These are phyloP conservation scores for Gisinianus flammeolus DNA, from an alignment of 2,888 invertebrate species.

Conservation along the genomic window DNA sequence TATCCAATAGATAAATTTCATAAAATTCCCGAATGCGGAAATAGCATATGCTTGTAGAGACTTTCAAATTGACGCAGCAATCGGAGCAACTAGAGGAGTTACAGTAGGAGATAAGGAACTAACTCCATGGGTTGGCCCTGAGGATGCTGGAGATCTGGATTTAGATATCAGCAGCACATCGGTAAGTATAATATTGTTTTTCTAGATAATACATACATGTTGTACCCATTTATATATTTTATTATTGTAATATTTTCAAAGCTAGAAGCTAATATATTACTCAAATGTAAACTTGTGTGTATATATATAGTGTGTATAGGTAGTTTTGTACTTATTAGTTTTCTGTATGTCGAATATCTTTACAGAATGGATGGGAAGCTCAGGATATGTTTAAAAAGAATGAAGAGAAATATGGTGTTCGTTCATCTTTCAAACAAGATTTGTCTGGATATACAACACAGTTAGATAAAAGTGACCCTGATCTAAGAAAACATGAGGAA, in stretches of 20 bases:
- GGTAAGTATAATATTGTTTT: background rate
- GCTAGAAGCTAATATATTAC: too few relatives aligned
- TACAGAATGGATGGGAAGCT: slow-evolving; percentile 90
- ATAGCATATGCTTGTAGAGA: slow-evolving; percentile 56
- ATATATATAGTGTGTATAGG: background rate
- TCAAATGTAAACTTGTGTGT: too few relatives aligned
- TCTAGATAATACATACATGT: background rate
- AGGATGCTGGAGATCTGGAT: slow-evolving; percentile 46
- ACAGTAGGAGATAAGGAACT: slow-evolving; percentile 76
- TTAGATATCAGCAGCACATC: slow-evolving; percentile 64
- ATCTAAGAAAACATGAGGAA: slow-evolving; percentile 80
- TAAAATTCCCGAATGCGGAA: slow-evolving; percentile 53
- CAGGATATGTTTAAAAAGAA: slow-evolving; percentile 96
- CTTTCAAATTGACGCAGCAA: slow-evolving; percentile 77
- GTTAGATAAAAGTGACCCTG: slow-evolving; percentile 83
- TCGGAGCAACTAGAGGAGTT: slow-evolving; percentile 78
- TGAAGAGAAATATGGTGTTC: slow-evolving; percentile 88
- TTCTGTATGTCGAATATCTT: background rate
- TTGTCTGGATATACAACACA: slow-evolving; percentile 90
- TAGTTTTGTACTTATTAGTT: background rate
- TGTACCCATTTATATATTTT: background rate
- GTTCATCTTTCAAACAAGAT: slow-evolving; percentile 89
- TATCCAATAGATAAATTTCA: slow-evolving; percentile 49
- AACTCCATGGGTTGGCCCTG: slow-evolving; percentile 81
- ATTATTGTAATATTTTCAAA: too few relatives aligned